Conservation (phyloP, 2,113 vertebrate genomes). For the Phasianus colchicus region DNA sequence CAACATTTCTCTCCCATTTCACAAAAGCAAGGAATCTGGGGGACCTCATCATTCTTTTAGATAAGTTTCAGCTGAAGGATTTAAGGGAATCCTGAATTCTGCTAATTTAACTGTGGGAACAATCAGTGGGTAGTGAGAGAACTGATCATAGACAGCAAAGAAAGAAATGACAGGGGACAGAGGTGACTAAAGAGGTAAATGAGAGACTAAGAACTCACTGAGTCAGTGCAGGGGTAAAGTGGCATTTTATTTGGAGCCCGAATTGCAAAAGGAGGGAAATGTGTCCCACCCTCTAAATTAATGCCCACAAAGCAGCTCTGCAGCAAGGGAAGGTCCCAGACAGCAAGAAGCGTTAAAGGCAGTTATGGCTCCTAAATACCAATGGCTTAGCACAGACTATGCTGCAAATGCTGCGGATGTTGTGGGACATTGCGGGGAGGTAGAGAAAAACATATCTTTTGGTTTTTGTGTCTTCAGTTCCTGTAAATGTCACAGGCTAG, state of each 20-base stretch:
- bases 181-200: background rate
- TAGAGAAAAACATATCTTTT: background rate
- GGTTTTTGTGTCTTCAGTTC: background rate
- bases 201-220: background rate
- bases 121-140: background rate
- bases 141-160: background rate
- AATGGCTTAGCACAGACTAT: background rate
- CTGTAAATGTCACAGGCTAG: background rate
- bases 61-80: background rate
- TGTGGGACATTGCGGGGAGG: background rate
- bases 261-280: background rate
- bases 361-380: constrained; percentile 24
- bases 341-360: constrained; percentile 8
- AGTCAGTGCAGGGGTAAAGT: background rate
- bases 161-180: background rate
- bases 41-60: background rate
- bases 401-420: constrained; percentile 23
- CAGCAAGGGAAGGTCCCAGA: background rate
- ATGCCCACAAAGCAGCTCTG: background rate
- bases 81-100: background rate
- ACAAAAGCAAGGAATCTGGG: background rate
- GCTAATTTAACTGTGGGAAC: background rate
- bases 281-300: constrained; percentile 31
- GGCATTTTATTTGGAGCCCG: background rate
- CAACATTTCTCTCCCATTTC: background rate